Conservation (phyloP, 2,113 vertebrate genomes). For the Numenius arquata region DNA sequence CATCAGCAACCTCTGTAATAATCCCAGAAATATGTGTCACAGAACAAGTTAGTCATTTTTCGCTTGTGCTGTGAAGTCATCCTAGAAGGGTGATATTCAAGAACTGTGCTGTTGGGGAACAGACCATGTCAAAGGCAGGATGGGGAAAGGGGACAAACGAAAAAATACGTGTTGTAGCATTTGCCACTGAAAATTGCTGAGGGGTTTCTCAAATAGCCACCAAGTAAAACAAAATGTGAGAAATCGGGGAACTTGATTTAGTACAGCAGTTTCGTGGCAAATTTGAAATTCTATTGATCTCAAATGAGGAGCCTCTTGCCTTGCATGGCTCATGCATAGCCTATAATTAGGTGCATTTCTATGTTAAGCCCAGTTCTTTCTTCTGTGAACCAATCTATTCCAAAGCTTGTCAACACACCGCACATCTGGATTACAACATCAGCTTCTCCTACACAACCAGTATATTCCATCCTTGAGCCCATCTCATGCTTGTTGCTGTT, state of each 20-base stretch:
- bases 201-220: neutral
- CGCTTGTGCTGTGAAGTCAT: neutral
- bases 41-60: neutral
- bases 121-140: neutral
- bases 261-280: neutral
- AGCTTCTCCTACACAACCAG: neutral
- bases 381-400: neutral
- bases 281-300: neutral
- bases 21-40: neutral
- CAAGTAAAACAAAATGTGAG: neutral
- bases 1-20: neutral
- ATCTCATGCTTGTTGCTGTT: neutral
- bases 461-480: neutral
- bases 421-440: neutral
- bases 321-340: neutral
- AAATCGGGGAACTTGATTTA: neutral
- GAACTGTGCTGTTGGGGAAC: neutral
- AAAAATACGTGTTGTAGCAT: rapidly evolving
- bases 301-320: neutral
- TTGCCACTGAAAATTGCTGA: neutral
- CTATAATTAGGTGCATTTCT: neutral
- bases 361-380: neutral
- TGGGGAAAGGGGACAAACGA: neutral
- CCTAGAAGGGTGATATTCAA: neutral
- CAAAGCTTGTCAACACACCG: neutral